Conservation (phyloP, 2,113 vertebrate species). For the Brachypteracias leptosomus region DNA sequence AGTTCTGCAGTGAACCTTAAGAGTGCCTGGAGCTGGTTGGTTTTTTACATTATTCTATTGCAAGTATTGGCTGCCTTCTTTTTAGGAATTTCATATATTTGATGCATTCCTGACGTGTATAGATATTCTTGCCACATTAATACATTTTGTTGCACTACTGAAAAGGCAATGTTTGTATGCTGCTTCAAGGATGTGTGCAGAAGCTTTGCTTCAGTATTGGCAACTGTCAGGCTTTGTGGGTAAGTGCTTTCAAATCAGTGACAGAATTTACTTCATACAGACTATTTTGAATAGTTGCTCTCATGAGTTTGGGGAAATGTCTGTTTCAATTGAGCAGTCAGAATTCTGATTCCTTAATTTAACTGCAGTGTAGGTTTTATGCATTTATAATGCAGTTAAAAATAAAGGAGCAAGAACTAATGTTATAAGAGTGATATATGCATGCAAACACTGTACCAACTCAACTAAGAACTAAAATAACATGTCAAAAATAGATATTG, state of each 20-base stretch:
- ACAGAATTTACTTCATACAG: slow-evolving; percentile 12
- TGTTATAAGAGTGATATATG: not conserved
- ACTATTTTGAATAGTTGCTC: slow-evolving; percentile 27
- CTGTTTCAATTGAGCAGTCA: slow-evolving; percentile 21
- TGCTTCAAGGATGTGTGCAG: not conserved
- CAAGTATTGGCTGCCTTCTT: not conserved
- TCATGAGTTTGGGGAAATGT: slow-evolving; percentile 10
- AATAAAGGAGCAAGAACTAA: slow-evolving; percentile 18
- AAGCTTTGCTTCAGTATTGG: not conserved
- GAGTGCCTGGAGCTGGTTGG: not conserved
- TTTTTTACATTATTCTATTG: not conserved
- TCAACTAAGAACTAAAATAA: not conserved
- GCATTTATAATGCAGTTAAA: slow-evolving; percentile 19
- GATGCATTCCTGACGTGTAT: not conserved
- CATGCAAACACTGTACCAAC: not conserved
- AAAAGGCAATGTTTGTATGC: not conserved
- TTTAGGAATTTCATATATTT: not conserved
- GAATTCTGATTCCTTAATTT: slow-evolving; percentile 33
- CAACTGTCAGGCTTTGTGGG: not conserved
- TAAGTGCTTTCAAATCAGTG: slow-evolving; percentile 40
- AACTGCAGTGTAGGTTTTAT: slow-evolving; percentile 32
- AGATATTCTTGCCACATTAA: not conserved
- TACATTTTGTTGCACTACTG: not conserved
- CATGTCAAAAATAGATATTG: not conserved
- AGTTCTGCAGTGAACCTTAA: not conserved